phyloP scores from a whole-genome alignment of 2,888 invertebrate genomes.

The Scelioninae gen. 2 region DNA sequence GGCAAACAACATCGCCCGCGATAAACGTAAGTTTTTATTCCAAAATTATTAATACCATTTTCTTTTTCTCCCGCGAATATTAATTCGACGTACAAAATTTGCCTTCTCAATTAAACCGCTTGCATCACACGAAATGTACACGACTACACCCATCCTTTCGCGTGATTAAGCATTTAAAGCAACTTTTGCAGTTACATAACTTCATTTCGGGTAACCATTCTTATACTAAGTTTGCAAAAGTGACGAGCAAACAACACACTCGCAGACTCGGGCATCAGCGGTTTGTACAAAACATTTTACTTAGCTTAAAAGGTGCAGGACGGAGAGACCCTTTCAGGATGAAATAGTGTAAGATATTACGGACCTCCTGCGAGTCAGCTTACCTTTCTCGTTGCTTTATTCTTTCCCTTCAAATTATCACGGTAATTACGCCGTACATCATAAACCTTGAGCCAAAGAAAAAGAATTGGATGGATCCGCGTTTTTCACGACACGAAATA shows the following conservation, averaged over 20 bases:
- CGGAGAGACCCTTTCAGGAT: constrained; percentile 65
- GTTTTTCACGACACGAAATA: constrained; percentile 51
- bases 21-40: not conserved
- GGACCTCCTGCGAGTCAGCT: constrained; percentile 65
- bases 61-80: not conserved
- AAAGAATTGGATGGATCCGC: constrained; percentile 61
- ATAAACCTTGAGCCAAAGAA: constrained; percentile 62
- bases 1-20: not conserved
- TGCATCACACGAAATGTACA: not conserved
- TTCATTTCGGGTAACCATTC: constrained; percentile 56
- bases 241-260: constrained; percentile 39
- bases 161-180: constrained; percentile 22
- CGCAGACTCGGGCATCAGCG: constrained; percentile 23
- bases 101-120: constrained; percentile 14
- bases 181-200: constrained; percentile 48
- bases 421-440: constrained; percentile 69
- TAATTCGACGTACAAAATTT: constrained; percentile 20
- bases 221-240: constrained; percentile 44
- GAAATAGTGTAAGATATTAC: constrained; percentile 69
- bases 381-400: constrained; percentile 54
- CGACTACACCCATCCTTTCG: constrained; percentile 2
- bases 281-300: constrained; percentile 68
- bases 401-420: constrained; percentile 68
- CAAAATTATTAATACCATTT: constrained; percentile 10
- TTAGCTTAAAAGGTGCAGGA: constrained; percentile 60